Percentiles rank a stretch among this genome's conserved stretches.
phyloP scores from a whole-genome alignment of 2,888 invertebrate species.

The Oxyteleia sp. region DNA sequence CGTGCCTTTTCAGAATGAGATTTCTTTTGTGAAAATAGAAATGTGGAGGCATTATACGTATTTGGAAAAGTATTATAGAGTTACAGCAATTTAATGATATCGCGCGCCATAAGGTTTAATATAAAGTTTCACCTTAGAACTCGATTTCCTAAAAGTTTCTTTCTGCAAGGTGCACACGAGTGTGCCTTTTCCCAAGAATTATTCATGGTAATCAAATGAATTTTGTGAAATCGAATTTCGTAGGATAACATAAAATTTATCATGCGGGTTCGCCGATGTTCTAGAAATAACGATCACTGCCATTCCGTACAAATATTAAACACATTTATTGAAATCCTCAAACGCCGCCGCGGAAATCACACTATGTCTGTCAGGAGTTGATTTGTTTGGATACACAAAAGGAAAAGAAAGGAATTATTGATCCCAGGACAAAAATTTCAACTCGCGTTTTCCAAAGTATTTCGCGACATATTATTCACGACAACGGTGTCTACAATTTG shows the following conservation, averaged over 20 bases:
- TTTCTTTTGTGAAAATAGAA: conserved; percentile 42
- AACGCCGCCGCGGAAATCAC: background rate
- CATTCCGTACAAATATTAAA: conserved; percentile 1
- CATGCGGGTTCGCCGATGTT: no score
- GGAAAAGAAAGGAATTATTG: conserved; percentile 48
- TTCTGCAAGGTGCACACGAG: conserved; percentile 25
- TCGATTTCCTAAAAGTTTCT: conserved; percentile 55
- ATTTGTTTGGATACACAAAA: conserved; percentile 23
- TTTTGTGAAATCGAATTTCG: conserved; percentile 28
- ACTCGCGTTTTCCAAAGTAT: conserved; percentile 57
- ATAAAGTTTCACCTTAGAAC: conserved; percentile 47
- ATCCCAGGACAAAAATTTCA: conserved; percentile 59
- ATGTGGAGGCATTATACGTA: conserved; percentile 32
- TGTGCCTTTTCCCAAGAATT: conserved; percentile 51
- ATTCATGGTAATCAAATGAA: conserved; percentile 41
- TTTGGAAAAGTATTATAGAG: conserved; percentile 57
- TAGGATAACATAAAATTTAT: no score
- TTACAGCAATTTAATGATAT: conserved; percentile 60
- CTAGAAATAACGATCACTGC: background rate
- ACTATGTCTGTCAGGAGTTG: conserved; percentile 7
- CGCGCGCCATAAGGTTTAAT: conserved; percentile 59
- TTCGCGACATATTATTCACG: conserved; percentile 50
- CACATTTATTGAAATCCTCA: background rate
- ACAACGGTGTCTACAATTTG: conserved; percentile 55
- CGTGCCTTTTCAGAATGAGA: conserved; percentile 9